Evolutionary conservation across 2,888 invertebrate genomes (phyloP).

Genomic region (Pyrochroa serraticornis): DNA sequence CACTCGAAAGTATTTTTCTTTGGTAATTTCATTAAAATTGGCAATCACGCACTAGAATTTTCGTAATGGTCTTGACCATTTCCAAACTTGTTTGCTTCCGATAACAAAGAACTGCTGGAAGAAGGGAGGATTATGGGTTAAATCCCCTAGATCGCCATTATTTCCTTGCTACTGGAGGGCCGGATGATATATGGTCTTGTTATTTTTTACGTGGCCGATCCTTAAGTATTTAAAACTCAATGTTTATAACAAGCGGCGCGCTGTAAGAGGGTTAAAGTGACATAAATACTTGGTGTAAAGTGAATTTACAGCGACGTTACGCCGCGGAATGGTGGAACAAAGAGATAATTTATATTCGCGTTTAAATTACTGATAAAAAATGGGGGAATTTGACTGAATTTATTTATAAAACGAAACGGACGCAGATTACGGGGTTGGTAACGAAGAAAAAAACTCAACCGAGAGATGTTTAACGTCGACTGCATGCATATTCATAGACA

Average conservation of each 20-base stretch:
- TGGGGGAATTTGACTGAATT: not conserved
- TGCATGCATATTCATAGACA: slow-evolving; percentile 9
- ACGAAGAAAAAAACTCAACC: not conserved
- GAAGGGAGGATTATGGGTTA: slow-evolving; percentile 9
- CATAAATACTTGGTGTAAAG: not conserved
- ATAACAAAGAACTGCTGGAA: slow-evolving; percentile 3
- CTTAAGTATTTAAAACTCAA: slow-evolving; percentile 31
- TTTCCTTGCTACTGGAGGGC: slow-evolving; percentile 11
- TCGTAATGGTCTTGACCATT: slow-evolving; percentile 6
- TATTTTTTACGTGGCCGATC: slow-evolving; percentile 34
- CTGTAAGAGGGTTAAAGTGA: not conserved
- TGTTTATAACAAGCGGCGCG: slow-evolving; percentile 1
- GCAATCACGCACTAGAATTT: slow-evolving; percentile 4
- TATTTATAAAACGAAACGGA: slow-evolving; percentile 2
- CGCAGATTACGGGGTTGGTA: not conserved
- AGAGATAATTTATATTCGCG: not conserved
- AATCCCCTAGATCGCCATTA: slow-evolving; percentile 12
- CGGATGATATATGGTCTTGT: slow-evolving; percentile 34
- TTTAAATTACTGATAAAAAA: slow-evolving; percentile 2
- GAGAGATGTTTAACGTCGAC: not conserved
- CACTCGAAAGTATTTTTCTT: slow-evolving; percentile 16
- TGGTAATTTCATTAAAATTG: slow-evolving; percentile 21
- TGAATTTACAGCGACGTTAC: not conserved
- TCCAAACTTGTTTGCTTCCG: slow-evolving; percentile 11
- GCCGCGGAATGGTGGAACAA: not conserved